Conservation (phyloP, 2,797 vertebrate species). For the Lycodopsis pacificus region DNA sequence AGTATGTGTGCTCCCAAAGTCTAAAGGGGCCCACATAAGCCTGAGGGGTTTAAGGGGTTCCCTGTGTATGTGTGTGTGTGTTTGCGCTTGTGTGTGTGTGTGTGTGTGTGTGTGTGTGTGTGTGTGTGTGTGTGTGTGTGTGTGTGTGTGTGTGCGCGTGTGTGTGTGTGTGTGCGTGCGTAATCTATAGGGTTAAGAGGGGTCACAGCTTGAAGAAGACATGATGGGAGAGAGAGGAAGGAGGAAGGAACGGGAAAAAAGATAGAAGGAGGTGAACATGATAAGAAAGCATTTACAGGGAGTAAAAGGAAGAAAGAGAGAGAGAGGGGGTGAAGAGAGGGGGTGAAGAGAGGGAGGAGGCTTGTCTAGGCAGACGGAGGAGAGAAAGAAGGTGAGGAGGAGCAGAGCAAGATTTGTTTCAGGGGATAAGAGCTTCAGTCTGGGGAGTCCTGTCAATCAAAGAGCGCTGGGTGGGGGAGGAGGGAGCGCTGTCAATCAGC, state of each 20-base stretch:
- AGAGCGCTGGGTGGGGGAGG: slow-evolving; percentile 55
- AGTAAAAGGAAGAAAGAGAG: slow-evolving; percentile 27
- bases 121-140: slow-evolving; percentile 39
- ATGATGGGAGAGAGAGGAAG: slow-evolving; percentile 59
- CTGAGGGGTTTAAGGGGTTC: slow-evolving; percentile 72
- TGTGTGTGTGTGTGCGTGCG: slow-evolving; percentile 55
- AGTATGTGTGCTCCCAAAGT: slow-evolving; percentile 67
- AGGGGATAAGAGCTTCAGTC: slow-evolving; percentile 77
- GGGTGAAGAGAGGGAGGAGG: slow-evolving; percentile 16
- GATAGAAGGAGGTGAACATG: slow-evolving; percentile 53
- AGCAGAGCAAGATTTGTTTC: slow-evolving; percentile 75
- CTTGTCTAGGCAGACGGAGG: slow-evolving; percentile 55
- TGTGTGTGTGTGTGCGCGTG: slow-evolving; percentile 59
- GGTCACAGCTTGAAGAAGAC: slow-evolving; percentile 71
- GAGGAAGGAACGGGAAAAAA: slow-evolving; percentile 39
- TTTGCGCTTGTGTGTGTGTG: slow-evolving; percentile 24
- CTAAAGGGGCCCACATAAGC: slow-evolving; percentile 74
- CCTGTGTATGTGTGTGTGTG: slow-evolving; percentile 24
- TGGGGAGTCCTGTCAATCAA: slow-evolving; percentile 84
- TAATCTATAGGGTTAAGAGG: slow-evolving; percentile 77
- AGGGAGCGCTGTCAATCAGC: slow-evolving; percentile 78
- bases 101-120: slow-evolving; percentile 65
- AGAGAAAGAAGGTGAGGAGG: slow-evolving; percentile 64
- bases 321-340: slow-evolving; percentile 3
- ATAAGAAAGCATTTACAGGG: slow-evolving; percentile 61